A percentile compares a stretch with the other conserved stretches of the same genome.
phyloP scores from a whole-genome alignment of 2,888 invertebrate species.

The Pristionchus entomophagus region DNA sequence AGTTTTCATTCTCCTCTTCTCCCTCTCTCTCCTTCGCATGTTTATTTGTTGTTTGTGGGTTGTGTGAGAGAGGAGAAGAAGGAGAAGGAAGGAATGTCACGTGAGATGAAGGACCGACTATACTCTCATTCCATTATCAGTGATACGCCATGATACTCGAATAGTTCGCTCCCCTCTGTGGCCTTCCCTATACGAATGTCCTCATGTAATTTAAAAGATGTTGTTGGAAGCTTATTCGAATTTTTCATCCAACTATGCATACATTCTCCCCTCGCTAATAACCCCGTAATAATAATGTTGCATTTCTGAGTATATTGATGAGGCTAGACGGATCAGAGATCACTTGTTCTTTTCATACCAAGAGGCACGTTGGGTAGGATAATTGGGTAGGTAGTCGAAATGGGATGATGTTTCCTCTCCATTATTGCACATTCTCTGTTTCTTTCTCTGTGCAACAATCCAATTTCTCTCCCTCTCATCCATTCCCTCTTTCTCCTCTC shows the following conservation, averaged over 20 bases:
- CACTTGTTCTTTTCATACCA: background rate
- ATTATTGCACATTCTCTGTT: background rate
- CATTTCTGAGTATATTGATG: background rate
- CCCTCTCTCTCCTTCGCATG: constrained; percentile 1
- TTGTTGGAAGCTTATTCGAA: background rate
- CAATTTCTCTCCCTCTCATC: background rate
- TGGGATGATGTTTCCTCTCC: background rate
- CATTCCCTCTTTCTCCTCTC: constrained; percentile 28
- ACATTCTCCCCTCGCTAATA: background rate
- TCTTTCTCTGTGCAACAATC: background rate
- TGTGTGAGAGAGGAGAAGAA: background rate
- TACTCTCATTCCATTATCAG: too few species aligned
- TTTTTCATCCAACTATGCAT: background rate
- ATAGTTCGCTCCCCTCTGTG: too few species aligned
- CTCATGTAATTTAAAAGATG: background rate
- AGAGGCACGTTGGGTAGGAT: background rate
- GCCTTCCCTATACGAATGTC: too few species aligned
- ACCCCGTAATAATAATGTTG: background rate
- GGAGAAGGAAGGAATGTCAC: background rate
- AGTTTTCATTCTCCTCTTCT: background rate
- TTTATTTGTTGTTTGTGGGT: constrained; percentile 17
- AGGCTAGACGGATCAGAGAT: background rate
- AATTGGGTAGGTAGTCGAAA: background rate
- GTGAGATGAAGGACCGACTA: background rate
- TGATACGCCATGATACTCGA: too few species aligned